Evolutionary conservation across 2,888 invertebrate genomes (phyloP), one percentile per base, ranked within the genome.

Genomic region (Exocentrus adspersus): DNA sequence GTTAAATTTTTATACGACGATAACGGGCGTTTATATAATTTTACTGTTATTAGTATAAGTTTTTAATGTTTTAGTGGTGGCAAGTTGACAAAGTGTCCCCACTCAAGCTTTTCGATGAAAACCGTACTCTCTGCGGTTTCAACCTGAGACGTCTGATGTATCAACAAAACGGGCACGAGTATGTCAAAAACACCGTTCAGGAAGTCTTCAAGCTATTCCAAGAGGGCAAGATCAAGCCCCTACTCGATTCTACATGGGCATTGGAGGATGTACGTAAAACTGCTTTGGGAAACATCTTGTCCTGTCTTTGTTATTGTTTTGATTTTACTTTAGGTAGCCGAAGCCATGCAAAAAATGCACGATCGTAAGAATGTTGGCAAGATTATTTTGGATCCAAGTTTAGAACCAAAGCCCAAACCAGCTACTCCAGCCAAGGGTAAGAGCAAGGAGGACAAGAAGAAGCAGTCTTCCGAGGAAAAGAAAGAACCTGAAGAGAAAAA

Each of bases 311-410:
- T 24, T 28, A 48, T 48, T 24, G 14, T 14, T 28, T 9, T 50
- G 10, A 16, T 16, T 17, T 17, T 50, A 10, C 10, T 63, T 67
- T 64, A 92, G 92, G 91, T 94, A 12, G 89, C 90, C 20, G 94
- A 95, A 77, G 95, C 93, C 4, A 94, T 95, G 94, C 93, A 93
- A 83, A 94, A 93, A 83, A 92, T 95, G 90, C 94, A 94, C 83
- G 94, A 94, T 78, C 90, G 94, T 77, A 94, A 93, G 84, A 95
- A 95, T 83, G 89, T 95, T 76, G 95, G 95, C 60, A 95, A 95
- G 83, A 87, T 95, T 46, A 87, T 95, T 45, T 84, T 95, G 68
- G 93, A 94, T 79, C 93, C 94, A 19, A 89, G 89, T 42, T 80
- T 91, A 80, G 91, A 91, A 80, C 92, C 92, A 1, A 92, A 92